Conservation (phyloP, 2,888 invertebrate species). For the Lepas anatifera region DNA sequence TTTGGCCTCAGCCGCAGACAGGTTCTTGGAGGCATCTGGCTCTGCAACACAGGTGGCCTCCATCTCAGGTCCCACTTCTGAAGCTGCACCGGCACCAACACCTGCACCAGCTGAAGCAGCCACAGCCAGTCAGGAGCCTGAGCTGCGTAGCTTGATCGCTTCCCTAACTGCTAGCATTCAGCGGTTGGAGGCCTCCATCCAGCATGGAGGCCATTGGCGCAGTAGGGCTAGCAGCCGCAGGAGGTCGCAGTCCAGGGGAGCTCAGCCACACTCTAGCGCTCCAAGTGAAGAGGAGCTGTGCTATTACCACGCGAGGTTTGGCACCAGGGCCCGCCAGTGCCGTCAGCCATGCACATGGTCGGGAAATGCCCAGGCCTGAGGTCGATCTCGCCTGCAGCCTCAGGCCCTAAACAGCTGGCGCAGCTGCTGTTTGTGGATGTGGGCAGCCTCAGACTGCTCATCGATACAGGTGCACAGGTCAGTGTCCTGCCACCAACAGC, state of each 20-base stretch:
- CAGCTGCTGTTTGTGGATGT: not conserved
- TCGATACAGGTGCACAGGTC: not conserved
- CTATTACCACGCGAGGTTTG: not conserved
- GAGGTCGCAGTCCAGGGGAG: not conserved
- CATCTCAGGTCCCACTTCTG: too few species aligned
- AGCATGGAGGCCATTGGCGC: not conserved
- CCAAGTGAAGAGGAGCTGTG: not conserved
- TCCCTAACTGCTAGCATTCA: not conserved
- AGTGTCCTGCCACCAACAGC: not conserved
- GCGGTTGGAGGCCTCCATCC: not conserved
- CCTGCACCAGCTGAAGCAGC: too few species aligned
- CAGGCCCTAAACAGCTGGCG: not conserved
- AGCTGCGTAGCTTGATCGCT: not conserved
- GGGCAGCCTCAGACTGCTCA: not conserved
- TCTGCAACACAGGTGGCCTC: not conserved
- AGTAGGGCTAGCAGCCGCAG: not conserved
- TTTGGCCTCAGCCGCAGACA: not conserved
- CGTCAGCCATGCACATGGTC: not conserved
- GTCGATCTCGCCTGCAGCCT: not conserved
- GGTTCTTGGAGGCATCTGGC: not conserved
- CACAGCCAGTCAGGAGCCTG: not conserved
- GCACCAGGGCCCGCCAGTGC: not conserved
- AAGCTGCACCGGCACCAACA: too few species aligned
- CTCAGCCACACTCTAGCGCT: not conserved
- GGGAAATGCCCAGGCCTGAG: not conserved